Conservation (phyloP, 2,888 invertebrate genomes). For the Pseudococcus viburni region DNA sequence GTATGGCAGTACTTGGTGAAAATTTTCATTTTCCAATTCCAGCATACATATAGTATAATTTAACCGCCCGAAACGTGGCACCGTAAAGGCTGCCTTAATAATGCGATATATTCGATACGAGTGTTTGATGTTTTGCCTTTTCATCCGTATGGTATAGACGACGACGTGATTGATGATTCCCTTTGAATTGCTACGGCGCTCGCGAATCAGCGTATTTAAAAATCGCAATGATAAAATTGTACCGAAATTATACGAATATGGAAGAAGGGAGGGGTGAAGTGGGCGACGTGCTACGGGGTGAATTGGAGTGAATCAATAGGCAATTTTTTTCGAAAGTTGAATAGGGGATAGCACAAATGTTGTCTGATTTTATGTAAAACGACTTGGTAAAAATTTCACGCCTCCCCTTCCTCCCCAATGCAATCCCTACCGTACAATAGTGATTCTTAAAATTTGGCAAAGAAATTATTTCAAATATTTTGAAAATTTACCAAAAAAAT, state of each 20-base stretch:
- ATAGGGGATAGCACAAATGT: too few relatives aligned
- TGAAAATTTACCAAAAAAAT: too few relatives aligned
- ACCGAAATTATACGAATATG: neutral
- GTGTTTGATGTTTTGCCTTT: slow-evolving; percentile 34
- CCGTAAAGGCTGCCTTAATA: slow-evolving; percentile 43
- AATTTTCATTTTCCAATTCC: slow-evolving; percentile 28
- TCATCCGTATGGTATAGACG: neutral
- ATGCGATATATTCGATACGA: slow-evolving; percentile 20
- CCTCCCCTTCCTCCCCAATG: too few relatives aligned
- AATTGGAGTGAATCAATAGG: too few relatives aligned
- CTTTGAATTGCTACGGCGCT: neutral
- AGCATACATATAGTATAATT: slow-evolving; percentile 15
- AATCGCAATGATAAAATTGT: slow-evolving; percentile 30
- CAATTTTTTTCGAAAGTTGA: too few relatives aligned
- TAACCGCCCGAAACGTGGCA: slow-evolving; percentile 27
- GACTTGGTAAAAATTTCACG: too few relatives aligned
- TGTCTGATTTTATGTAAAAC: too few relatives aligned
- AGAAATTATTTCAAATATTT: too few relatives aligned
- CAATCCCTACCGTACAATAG: too few relatives aligned
- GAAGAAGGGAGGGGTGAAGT: too few relatives aligned
- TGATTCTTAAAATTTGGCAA: too few relatives aligned
- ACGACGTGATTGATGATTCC: slow-evolving; percentile 32
- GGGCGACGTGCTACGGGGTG: too few relatives aligned
- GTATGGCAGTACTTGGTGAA: neutral
- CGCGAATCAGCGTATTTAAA: slow-evolving; percentile 14